These are phyloP conservation scores for Achatina immaculata DNA, from an alignment of 1,140 invertebrate species.

Conservation along the genomic window DNA sequence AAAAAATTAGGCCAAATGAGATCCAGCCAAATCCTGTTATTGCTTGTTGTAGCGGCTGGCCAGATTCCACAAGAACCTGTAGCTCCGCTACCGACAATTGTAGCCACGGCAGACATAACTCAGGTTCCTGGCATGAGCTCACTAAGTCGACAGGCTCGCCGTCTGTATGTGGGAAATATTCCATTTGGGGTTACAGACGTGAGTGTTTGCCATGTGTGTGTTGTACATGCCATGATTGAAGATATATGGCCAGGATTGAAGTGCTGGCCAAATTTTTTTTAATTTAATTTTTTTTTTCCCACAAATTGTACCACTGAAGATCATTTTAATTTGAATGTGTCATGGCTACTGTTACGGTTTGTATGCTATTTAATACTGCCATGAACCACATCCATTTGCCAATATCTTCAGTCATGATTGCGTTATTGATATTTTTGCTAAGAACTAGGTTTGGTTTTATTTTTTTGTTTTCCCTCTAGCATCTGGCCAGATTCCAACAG, in stretches of 20 bases:
- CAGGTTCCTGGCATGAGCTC: conserved; percentile 96
- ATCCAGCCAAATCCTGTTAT: conserved; percentile 27
- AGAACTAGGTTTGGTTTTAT: conserved; percentile 13
- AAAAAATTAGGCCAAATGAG: no score
- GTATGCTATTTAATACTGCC: no score
- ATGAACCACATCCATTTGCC: no score
- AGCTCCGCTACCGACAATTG: conserved; percentile 40
- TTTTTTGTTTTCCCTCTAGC: conserved; percentile 91
- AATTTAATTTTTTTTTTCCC: no score
- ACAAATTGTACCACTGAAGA: no score
- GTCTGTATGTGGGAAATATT: conserved; percentile 99
- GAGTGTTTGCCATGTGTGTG: conserved; percentile 28
- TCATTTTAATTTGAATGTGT: no score
- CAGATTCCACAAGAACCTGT: conserved; percentile 79
- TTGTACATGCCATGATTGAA: conserved; percentile 17
- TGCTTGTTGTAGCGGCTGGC: conserved; percentile 97
- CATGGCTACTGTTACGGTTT: no score
- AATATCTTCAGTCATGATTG: not conserved
- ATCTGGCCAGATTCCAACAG: conserved; percentile 91
- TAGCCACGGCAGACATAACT: conserved; percentile 65
- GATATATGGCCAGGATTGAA: no score
- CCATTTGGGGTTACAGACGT: conserved; percentile 97
- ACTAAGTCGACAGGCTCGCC: conserved; percentile 94
- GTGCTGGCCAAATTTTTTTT: no score
- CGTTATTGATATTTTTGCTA: conserved; percentile 13